These are phyloP conservation scores for Sphenopsis melanotis DNA, from an alignment of 2,797 vertebrate species.

Conservation along the genomic window DNA sequence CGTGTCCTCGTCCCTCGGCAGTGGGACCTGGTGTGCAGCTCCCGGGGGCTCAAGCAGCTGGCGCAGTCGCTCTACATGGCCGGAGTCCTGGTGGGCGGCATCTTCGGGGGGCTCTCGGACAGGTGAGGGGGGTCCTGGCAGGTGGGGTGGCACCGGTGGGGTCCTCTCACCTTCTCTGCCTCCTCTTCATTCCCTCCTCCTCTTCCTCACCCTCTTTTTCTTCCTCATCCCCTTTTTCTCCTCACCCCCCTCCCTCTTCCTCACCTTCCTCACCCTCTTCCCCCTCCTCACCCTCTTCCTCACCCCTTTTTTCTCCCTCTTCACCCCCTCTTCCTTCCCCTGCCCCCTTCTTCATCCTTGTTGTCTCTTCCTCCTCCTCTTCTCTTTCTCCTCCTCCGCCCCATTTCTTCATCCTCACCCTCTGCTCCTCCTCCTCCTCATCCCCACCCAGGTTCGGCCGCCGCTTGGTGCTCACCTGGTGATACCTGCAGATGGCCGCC, in stretches of 20 bases:
- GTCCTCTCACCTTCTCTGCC: no score
- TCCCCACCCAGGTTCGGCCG: no score
- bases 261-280: not conserved
- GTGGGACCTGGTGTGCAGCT: conserved; percentile 75
- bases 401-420: no score
- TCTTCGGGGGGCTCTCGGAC: conserved; percentile 69
- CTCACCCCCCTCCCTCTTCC: not conserved
- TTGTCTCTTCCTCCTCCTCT: no score
- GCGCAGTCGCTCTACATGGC: conserved; percentile 76
- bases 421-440: no score
- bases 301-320: no score
- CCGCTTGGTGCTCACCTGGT: no score
- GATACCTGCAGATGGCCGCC: no score
- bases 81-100: conserved; percentile 57
- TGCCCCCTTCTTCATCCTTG: not conserved
- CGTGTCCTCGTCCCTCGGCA: not conserved
- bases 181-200: not conserved
- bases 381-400: no score
- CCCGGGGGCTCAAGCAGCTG: conserved; percentile 50
- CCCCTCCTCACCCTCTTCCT: no score
- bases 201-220: not conserved
- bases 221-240: not conserved
- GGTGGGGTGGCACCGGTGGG: not conserved
- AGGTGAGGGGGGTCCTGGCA: conserved; percentile 24
- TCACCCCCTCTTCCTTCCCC: not conserved